Evolutionary conservation across 1,140 invertebrate genomes (phyloP).

Genomic region (Lanistes nyassanus): DNA sequence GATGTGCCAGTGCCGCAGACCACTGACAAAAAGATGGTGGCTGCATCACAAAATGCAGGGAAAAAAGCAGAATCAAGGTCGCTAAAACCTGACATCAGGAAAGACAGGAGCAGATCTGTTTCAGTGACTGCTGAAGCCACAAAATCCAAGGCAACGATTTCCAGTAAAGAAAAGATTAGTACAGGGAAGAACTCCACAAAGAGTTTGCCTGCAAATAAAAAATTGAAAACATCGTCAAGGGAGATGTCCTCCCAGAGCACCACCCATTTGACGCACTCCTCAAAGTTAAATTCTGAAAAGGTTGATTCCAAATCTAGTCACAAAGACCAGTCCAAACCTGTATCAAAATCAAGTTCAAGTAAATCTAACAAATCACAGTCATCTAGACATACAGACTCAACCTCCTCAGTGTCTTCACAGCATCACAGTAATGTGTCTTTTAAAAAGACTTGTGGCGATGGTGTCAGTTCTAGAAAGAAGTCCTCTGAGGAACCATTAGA

Average conservation of each 20-base stretch:
- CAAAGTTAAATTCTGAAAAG: no score
- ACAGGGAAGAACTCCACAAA: slow-evolving; percentile 19
- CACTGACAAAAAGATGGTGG: not conserved
- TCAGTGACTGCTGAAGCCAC: not conserved
- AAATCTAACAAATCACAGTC: not conserved
- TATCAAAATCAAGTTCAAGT: not conserved
- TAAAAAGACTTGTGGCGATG: no score
- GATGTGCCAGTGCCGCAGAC: not conserved
- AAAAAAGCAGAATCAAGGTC: not conserved
- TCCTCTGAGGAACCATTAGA: not conserved
- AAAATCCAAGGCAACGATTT: slow-evolving; percentile 2
- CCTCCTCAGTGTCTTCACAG: not conserved
- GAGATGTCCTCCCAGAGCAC: not conserved
- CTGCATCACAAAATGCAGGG: not conserved
- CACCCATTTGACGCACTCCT: not conserved
- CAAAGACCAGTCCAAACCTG: not conserved
- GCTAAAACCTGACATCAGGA: not conserved
- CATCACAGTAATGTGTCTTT: not conserved
- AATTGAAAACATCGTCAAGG: not conserved
- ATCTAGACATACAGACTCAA: not conserved
- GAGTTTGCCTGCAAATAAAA: not conserved
- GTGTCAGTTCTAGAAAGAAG: not conserved
- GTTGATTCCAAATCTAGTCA: not conserved
- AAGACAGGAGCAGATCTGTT: not conserved
- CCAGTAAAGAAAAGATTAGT: not conserved